Conservation (phyloP, 2,113 vertebrate genomes). For the Tragelaphus imberbis region DNA sequence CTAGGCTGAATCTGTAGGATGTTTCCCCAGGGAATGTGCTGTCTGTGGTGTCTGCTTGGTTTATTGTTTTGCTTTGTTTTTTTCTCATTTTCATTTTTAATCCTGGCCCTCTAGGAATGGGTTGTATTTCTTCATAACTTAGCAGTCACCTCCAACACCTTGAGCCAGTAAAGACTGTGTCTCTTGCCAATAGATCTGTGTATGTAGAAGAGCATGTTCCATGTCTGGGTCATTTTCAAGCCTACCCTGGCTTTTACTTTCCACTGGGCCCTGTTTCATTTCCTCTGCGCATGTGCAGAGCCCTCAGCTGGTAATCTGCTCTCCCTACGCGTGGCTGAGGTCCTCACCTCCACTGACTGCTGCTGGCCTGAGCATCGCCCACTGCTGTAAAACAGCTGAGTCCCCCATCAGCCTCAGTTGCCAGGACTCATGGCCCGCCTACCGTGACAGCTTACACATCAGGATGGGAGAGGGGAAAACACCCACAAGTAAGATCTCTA, state of each 20-base stretch:
- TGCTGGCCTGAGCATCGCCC: fast-evolving
- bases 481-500: neutral
- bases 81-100: neutral
- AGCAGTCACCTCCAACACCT: no score
- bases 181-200: neutral
- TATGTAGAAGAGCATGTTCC: neutral
- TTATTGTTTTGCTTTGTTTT: neutral
- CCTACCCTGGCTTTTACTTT: neutral
- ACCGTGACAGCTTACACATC: neutral
- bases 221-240: neutral
- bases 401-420: no score
- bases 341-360: no score
- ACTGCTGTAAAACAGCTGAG: no score
- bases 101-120: neutral
- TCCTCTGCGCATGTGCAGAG: neutral
- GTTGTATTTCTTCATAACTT: neutral
- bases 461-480: neutral
- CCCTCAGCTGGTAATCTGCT: neutral
- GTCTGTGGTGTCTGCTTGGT: neutral
- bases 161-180: neutral
- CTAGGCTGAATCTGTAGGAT: neutral
- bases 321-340: neutral
- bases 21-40: neutral
- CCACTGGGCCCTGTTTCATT: neutral
- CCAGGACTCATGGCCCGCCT: neutral